These are phyloP conservation scores for Mastomys natalensis DNA, from an alignment of 2,113 vertebrate genomes.

Conservation along the genomic window DNA sequence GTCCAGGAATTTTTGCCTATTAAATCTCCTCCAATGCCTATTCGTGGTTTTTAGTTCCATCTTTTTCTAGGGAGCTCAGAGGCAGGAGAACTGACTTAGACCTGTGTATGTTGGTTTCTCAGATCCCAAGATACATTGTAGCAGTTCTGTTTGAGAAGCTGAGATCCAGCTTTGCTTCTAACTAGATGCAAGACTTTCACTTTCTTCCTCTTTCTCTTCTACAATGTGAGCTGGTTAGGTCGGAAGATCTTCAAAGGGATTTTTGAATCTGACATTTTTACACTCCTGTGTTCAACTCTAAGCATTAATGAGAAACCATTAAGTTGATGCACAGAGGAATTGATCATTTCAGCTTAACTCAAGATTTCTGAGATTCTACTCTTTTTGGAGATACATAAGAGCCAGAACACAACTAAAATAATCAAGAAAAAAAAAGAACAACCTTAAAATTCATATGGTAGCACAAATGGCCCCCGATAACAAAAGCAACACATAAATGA, in stretches of 20 bases:
- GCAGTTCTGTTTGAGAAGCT: neutral
- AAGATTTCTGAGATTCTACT: neutral
- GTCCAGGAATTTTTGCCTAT: neutral
- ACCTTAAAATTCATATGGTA: neutral
- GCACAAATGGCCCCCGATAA: neutral
- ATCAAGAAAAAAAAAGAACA: slow-evolving; percentile 11
- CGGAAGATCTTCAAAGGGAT: neutral
- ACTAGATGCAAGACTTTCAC: neutral
- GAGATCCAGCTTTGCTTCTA: neutral
- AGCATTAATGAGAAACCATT: neutral
- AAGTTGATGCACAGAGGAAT: neutral
- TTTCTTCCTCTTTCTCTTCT: neutral
- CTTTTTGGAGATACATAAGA: neutral
- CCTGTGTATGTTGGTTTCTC: neutral
- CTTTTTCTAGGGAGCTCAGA: neutral
- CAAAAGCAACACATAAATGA: neutral
- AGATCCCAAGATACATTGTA: neutral
- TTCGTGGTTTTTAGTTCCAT: neutral
- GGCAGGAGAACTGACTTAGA: neutral
- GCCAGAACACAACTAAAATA: neutral
- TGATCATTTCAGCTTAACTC: neutral
- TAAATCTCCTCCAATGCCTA: neutral
- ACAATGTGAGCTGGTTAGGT: neutral
- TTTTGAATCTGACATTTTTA: neutral
- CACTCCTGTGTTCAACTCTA: neutral